phyloP scores from a whole-genome alignment of 2,113 vertebrate genomes.

The Coptodon rendalli region DNA sequence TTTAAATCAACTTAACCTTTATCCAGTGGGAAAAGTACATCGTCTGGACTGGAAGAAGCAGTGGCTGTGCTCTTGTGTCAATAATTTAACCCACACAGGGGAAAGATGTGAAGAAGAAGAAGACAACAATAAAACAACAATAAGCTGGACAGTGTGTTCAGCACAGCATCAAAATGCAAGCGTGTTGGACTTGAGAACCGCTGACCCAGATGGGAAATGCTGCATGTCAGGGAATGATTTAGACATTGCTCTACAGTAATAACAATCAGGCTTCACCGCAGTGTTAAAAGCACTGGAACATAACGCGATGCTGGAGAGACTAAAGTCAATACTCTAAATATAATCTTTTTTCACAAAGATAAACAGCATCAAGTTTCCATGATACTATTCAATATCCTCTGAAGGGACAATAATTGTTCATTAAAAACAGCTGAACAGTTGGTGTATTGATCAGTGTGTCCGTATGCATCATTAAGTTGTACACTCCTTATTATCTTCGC shows the following conservation, averaged over 20 bases:
- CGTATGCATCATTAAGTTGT: conserved; percentile 17
- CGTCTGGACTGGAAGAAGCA: neutral
- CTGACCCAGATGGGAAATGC: neutral
- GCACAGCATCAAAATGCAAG: neutral
- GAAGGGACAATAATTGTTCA: neutral
- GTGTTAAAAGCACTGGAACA: neutral
- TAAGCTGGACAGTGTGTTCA: neutral
- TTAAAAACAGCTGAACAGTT: conserved; percentile 21
- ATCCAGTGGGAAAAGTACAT: neutral
- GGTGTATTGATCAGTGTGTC: conserved; percentile 21
- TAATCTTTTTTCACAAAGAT: conserved; percentile 2
- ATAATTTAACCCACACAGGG: neutral
- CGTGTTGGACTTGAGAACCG: neutral
- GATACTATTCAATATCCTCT: neutral
- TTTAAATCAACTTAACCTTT: neutral
- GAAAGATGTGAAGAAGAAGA: neutral
- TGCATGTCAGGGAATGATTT: neutral
- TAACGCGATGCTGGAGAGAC: neutral
- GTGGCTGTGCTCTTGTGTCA: neutral
- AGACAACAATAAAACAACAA: neutral
- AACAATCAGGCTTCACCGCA: neutral
- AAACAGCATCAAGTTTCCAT: neutral
- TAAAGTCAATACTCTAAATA: neutral
- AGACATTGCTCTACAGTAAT: neutral
- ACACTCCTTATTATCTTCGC: neutral